Base-by-base conservation (phyloP, 1,140 invertebrate species). In the Hyles vespertilio region DNA sequence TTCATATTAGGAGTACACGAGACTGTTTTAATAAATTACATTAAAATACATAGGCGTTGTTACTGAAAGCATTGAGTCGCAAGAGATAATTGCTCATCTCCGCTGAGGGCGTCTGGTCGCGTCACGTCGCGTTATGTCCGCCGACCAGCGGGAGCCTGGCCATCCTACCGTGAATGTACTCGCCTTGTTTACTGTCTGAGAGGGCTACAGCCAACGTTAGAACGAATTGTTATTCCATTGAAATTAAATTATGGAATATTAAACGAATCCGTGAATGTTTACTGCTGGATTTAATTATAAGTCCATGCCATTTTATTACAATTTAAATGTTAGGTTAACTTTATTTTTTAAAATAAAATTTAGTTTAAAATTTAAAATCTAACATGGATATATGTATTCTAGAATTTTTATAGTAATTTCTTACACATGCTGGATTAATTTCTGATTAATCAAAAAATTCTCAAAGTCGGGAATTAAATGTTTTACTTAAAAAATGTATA, bases 121-220 rank as follows among this genome's bases (percentile, higher is more conserved):
- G 52, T 10, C 47, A 54, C 36, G 6, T 51, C 10, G 49, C 45
- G 33, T 55, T 5, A 46, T 53, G 45, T 51, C 48, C 62, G 34
- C 12, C 10, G 8, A 44, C 11, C 11, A 12, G 44, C n/a, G 32
- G 9, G 43, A 52, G 52, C 53, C 57, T 59, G 54, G 62, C n/a
- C 56, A 59, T 56, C 62, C 53, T 56, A 64, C 44, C 51, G 51
- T 56, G 33, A 55, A 63, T 58, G 22, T 58, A 51, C 51, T 58
- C 50, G 56, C 56, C 59, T 59, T 64, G 52, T 59, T 64, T 56
- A 59, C 58, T 58, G 61, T 58, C 53, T 48, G 9, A 33, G 36
- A 53, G 43, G 45, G 53, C 56, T 59, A 43, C 45, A 36, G 32
- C 22, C 49, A 44, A 44, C 11, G 7, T 48, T 10, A 46, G 9